A percentile compares a stretch with the other conserved stretches of the same genome.
These are phyloP conservation scores for Carapus acus DNA, from an alignment of 2,797 vertebrate species.

Conservation along the genomic window DNA sequence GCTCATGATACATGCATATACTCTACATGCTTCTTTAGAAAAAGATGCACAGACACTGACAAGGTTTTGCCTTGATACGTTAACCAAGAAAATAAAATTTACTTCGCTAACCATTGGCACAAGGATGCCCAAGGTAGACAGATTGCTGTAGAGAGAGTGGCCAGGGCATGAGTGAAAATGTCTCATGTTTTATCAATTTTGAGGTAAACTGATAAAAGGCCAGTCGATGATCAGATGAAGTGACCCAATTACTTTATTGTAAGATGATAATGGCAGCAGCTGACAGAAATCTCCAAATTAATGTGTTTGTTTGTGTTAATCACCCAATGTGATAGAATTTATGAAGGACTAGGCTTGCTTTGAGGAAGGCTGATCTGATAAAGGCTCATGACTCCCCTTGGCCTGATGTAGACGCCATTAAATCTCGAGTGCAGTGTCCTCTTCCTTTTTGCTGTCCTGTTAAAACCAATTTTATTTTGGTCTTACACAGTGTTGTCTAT, in stretches of 20 bases:
- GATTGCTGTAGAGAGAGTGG: conserved; percentile 29
- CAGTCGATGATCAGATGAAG: conserved; percentile 46
- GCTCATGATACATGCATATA: conserved; percentile 2
- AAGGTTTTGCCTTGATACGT: conserved; percentile 59
- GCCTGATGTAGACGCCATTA: conserved; percentile 2
- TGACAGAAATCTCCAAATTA: neutral
- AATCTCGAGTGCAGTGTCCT: neutral
- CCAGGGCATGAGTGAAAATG: conserved; percentile 12
- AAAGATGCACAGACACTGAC: conserved; percentile 35
- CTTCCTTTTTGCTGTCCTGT: neutral
- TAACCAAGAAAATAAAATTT: conserved; percentile 65
- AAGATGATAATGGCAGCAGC: conserved; percentile 24
- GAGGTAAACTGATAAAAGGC: conserved; percentile 51
- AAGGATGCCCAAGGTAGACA: conserved; percentile 71
- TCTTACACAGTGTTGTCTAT: conserved; percentile 3
- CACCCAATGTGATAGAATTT: conserved; percentile 1
- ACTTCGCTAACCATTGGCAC: conserved; percentile 71
- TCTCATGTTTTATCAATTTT: conserved; percentile 56
- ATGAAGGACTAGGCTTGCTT: neutral
- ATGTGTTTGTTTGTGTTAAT: neutral
- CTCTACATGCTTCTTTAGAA: conserved; percentile 37
- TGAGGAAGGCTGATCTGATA: conserved; percentile 10
- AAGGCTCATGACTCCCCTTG: conserved; percentile 1
- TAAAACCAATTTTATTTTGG: conserved; percentile 13
- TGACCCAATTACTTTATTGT: conserved; percentile 41